Evolutionary conservation across 1,140 invertebrate species (phyloP).

Genomic region (Dreissena polymorpha): DNA sequence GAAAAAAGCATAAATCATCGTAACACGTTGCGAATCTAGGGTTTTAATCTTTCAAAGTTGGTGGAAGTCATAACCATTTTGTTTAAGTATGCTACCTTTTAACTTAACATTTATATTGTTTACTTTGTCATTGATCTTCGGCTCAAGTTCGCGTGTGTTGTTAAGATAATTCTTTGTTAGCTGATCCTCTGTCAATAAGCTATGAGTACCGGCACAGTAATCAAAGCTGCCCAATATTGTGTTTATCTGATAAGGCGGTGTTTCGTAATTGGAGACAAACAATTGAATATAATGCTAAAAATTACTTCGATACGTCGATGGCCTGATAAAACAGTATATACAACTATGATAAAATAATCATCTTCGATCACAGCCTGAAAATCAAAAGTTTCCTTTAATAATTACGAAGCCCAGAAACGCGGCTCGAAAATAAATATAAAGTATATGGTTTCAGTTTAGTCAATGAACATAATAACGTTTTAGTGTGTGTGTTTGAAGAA

Average conservation of each 20-base stretch:
- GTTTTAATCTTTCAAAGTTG: conserved; percentile 5
- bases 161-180: conserved; percentile 22
- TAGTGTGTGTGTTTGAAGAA: too few species aligned
- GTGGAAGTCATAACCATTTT: conserved; percentile 34
- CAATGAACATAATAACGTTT: too few species aligned
- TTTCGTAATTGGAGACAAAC: conserved; percentile 24
- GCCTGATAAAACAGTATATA: too few species aligned
- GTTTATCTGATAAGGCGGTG: conserved; percentile 39
- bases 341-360: too few species aligned
- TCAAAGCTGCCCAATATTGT: conserved; percentile 39
- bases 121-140: conserved; percentile 38
- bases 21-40: conserved; percentile 31
- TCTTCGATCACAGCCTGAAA: too few species aligned
- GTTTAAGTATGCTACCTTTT: conserved; percentile 50
- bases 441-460: too few species aligned
- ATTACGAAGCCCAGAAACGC: too few species aligned
- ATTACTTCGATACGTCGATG: too few species aligned
- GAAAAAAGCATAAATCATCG: conserved; percentile 42
- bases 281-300: too few species aligned
- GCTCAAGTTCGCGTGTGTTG: conserved; percentile 47
- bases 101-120: conserved; percentile 51
- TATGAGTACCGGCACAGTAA: conserved; percentile 29
- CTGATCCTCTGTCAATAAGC: conserved; percentile 50
- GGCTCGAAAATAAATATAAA: too few species aligned
- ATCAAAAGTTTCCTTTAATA: too few species aligned